Evolutionary conservation across 1,140 invertebrate species (phyloP).

Genomic region (Drosophila obscura): DNA sequence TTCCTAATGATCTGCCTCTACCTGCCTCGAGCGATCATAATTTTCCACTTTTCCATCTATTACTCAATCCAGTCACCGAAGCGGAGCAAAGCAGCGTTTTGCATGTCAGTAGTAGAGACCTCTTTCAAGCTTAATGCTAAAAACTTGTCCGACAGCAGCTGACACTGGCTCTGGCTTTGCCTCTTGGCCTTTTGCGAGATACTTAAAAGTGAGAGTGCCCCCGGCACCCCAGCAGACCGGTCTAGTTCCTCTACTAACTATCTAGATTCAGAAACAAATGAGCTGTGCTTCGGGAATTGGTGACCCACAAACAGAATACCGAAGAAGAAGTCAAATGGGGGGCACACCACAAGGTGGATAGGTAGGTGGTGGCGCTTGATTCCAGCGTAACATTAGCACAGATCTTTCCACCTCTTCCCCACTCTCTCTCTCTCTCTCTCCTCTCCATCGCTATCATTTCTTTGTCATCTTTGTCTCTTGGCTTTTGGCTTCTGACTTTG

Average conservation of each 20-base stretch:
- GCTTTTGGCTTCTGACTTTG: conserved; percentile 8
- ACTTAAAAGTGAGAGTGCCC: conserved; percentile 55
- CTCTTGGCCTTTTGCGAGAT: conserved; percentile 1
- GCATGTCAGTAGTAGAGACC: conserved; percentile 44
- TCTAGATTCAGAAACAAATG: conserved; percentile 14
- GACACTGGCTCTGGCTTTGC: too few species aligned
- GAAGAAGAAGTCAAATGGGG: conserved; percentile 22
- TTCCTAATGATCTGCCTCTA: conserved; percentile 28
- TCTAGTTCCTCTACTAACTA: conserved; percentile 32
- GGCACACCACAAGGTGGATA: too few species aligned
- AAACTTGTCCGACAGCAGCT: conserved; percentile 29
- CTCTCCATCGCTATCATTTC: neutral
- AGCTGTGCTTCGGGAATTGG: neutral
- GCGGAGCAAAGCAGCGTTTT: conserved; percentile 31
- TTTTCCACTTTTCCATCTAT: conserved; percentile 47
- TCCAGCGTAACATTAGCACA: conserved; percentile 40
- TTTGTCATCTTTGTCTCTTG: conserved; percentile 7
- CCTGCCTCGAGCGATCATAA: conserved; percentile 21
- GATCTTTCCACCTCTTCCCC: conserved; percentile 8
- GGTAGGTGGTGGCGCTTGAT: conserved; percentile 35
- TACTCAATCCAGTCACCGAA: conserved; percentile 40
- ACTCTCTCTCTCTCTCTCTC: too few species aligned
- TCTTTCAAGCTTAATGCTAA: conserved; percentile 12
- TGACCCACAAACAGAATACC: conserved; percentile 5
- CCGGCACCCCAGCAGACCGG: conserved; percentile 17